phyloP scores from a whole-genome alignment of 2,797 vertebrate genomes.

The Semotilus atromaculatus region DNA sequence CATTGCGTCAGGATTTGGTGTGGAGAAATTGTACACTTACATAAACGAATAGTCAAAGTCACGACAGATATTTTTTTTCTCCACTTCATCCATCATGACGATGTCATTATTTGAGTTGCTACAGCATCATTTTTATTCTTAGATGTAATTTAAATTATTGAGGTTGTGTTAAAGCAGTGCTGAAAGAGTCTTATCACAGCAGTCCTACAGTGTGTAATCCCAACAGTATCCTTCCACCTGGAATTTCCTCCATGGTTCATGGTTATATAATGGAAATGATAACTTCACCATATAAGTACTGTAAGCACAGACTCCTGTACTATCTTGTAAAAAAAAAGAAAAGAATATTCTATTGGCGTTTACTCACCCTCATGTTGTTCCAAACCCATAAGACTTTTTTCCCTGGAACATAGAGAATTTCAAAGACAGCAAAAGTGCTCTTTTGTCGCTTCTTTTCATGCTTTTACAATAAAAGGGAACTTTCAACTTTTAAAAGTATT shows the following conservation, averaged over 20 bases:
- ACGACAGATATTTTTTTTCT: background rate
- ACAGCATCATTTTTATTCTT: constrained; percentile 11
- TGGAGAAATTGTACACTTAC: constrained; percentile 4
- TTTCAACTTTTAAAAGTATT: background rate
- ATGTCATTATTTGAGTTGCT: constrained; percentile 27
- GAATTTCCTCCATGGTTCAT: constrained; percentile 3
- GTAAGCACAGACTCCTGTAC: background rate
- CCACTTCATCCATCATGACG: background rate
- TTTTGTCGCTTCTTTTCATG: background rate
- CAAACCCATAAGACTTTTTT: background rate
- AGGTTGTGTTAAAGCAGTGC: background rate
- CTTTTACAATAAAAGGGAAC: background rate
- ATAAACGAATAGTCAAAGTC: constrained; percentile 12
- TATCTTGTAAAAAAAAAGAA: background rate
- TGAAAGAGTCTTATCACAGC: background rate
- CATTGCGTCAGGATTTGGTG: constrained; percentile 25
- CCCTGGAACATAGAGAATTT: background rate
- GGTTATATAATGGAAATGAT: constrained; percentile 25
- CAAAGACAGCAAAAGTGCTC: background rate
- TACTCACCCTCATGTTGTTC: background rate
- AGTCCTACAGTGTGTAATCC: constrained; percentile 12
- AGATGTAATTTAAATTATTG: constrained; percentile 8
- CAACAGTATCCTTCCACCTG: background rate
- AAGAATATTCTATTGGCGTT: background rate
- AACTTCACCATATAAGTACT: constrained; percentile 1